phyloP scores from a whole-genome alignment of 2,797 vertebrate species.

The Bovichtus variegatus region DNA sequence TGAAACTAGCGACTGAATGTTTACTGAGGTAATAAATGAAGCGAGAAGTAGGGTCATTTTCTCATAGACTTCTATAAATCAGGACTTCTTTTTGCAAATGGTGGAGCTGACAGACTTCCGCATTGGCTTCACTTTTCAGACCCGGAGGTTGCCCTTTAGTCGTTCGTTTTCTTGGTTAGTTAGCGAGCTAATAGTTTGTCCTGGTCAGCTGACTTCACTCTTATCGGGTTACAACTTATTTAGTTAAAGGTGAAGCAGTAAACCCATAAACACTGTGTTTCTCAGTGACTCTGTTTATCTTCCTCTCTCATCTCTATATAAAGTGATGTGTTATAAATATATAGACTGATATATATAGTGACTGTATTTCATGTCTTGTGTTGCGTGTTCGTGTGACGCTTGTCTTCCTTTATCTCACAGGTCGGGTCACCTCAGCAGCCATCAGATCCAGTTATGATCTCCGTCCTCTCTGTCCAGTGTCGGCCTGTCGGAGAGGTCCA shows the following conservation, averaged over 20 bases:
- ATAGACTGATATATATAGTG: neutral
- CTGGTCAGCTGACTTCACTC: neutral
- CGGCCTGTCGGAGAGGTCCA: neutral
- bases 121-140: no score
- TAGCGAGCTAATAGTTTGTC: neutral
- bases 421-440: constrained; percentile 40
- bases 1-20: no score
- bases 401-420: neutral
- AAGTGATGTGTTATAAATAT: neutral
- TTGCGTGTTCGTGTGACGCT: constrained; percentile 17
- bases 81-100: no score
- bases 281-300: neutral
- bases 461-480: constrained; percentile 2
- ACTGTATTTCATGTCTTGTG: constrained; percentile 17
- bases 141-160: no score
- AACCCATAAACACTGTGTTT: neutral
- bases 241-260: neutral
- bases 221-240: neutral
- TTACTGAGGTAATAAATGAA: no score
- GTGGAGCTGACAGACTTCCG: no score
- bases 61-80: no score
- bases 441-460: constrained; percentile 34
- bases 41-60: no score
- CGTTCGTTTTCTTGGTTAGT: neutral
- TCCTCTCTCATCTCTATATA: neutral